Evolutionary conservation across 2,797 vertebrate species (phyloP).

Genomic region (Amblyopsis hoosieri): DNA sequence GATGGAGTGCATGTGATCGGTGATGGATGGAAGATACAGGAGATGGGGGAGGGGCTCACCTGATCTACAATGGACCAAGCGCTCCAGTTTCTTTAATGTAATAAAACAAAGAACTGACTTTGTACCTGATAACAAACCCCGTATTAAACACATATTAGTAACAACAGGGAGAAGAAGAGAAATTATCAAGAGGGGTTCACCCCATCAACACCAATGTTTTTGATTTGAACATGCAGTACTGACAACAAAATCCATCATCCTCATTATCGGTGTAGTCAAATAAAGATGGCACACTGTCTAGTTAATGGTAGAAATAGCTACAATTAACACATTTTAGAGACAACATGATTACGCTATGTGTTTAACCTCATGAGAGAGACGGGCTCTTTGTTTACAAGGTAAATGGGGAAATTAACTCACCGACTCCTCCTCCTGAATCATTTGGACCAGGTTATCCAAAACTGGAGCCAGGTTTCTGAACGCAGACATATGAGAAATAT

Average conservation of each 20-base stretch:
- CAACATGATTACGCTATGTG: background rate
- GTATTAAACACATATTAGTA: background rate
- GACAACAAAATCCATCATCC: no score
- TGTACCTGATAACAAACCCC: background rate
- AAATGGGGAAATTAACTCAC: slow-evolving; percentile 77
- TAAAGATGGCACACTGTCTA: background rate
- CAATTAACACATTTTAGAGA: background rate
- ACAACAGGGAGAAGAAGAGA: background rate
- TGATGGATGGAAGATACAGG: slow-evolving; percentile 20
- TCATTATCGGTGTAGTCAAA: background rate
- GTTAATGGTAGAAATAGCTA: background rate
- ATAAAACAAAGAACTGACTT: no score
- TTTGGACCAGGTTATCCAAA: slow-evolving; percentile 95
- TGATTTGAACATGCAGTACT: no score
- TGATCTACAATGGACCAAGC: background rate
- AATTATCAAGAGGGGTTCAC: background rate
- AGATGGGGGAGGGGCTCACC: background rate
- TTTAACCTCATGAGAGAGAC: slow-evolving; percentile 5
- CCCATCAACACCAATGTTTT: no score
- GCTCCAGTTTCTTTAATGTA: no score
- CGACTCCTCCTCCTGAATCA: slow-evolving; percentile 98
- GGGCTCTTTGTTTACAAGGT: slow-evolving; percentile 10
- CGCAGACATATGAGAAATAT: background rate
- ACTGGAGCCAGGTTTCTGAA: slow-evolving; percentile 92
- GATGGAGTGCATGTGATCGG: slow-evolving; percentile 35